Base-by-base conservation (phyloP, 2,888 invertebrate genomes). In the Thecophora atra region DNA sequence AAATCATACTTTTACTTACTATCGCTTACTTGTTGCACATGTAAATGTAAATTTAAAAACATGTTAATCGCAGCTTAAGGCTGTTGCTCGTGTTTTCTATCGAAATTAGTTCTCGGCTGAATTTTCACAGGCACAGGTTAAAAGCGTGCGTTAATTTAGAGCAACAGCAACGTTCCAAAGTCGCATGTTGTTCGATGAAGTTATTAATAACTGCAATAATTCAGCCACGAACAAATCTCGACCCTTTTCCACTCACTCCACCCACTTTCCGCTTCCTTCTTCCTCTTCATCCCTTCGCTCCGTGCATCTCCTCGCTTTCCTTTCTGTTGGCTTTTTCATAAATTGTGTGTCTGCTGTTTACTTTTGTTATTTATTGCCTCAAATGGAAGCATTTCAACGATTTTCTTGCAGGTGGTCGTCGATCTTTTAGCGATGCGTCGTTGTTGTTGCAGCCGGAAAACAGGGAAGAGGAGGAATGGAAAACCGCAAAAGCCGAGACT, bases 351-450 rank as follows among this genome's bases (percentile, higher is more conserved):
- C 24, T 68, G 17, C 13, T 56, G 19, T 19, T 17, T 68, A 17
- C 42, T 44, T 44, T 70, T 70, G 26, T 13, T n/a, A 15, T 63
- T 70, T 54, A 15, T 63, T 63, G 7, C 17, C 8, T 13, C 63
- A 63, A 52, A 54, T 70, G 8, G 64, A 52, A 64, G 56, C 54
- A 54, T 70, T 70, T 64, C 63, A 63, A 54, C 37, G 37, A 52
- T 37, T 64, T 62, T 28, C 28, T 63, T 42, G 69, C 24, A 44
- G 3, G 47, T n/a, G 47, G 47, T 47, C 47, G 47, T 47, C 47
- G 47, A n/a, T n/a, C 2, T n/a, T 47, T 15, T n/a, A 47, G 17
- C 2, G 3, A 4, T 30, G 5, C 3, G 60, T 60, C 30, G n/a
- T 60, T 60, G 26, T n/a, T 60, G 60, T 60, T 60, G 7, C 21